A percentile compares a stretch with the other conserved stretches of the same genome.
These are phyloP conservation scores for Ceyx margarethae DNA, from an alignment of 2,113 vertebrate species.

Conservation along the genomic window DNA sequence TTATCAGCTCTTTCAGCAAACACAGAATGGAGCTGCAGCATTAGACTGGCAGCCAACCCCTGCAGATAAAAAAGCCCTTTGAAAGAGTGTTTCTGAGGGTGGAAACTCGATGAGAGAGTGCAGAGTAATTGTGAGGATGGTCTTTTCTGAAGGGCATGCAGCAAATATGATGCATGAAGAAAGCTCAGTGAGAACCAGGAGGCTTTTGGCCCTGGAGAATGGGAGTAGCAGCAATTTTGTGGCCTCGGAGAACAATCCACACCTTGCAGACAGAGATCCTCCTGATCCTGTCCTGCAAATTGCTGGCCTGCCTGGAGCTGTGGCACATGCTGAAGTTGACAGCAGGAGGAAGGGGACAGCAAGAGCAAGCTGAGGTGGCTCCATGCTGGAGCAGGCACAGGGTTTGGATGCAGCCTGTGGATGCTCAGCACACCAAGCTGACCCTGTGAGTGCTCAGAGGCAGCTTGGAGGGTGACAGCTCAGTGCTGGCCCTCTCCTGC, in stretches of 20 bases:
- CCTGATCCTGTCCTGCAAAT: background rate
- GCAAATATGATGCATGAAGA: background rate
- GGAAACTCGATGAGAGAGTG: conserved; percentile 45
- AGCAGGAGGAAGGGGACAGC: background rate
- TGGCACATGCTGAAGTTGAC: background rate
- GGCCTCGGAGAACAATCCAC: background rate
- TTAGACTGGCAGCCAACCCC: conserved; percentile 8
- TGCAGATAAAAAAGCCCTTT: conserved; percentile 60
- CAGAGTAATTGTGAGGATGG: background rate
- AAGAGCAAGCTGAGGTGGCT: background rate
- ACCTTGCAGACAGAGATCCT: background rate
- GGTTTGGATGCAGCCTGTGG: background rate
- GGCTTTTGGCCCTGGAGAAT: background rate
- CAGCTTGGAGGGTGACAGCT: background rate
- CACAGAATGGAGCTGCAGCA: conserved; percentile 29
- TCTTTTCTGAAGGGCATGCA: background rate
- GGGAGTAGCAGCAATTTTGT: background rate
- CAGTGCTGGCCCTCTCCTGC: background rate
- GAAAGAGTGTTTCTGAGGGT: conserved; percentile 31
- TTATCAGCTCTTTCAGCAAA: conserved; percentile 54
- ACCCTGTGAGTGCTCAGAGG: background rate
- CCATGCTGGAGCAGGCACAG: background rate
- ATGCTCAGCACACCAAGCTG: background rate
- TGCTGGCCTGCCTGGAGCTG: background rate
- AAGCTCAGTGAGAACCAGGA: background rate